Percentiles rank a stretch among this genome's conserved stretches.
These are phyloP conservation scores for Paracyclopina nana DNA, from an alignment of 1,140 invertebrate genomes.

Conservation along the genomic window DNA sequence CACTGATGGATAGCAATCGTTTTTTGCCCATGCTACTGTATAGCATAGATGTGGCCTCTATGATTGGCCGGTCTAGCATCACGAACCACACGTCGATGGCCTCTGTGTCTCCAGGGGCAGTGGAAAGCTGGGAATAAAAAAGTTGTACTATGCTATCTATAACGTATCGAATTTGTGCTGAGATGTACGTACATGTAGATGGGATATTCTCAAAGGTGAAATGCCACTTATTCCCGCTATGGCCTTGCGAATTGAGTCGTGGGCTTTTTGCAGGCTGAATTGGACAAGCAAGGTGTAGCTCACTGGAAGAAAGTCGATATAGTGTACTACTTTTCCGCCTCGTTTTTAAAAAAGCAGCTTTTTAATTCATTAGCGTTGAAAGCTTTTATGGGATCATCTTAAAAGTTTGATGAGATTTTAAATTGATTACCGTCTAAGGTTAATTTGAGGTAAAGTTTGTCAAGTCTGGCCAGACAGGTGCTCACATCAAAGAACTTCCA, in stretches of 20 bases:
- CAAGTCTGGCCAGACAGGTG: background rate
- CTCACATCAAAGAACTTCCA: background rate
- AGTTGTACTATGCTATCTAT: background rate
- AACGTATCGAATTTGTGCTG: background rate
- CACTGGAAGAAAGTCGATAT: conserved; percentile 12
- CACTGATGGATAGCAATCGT: conserved; percentile 5
- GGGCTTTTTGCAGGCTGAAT: conserved; percentile 21
- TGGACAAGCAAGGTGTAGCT: conserved; percentile 21
- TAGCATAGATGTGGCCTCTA: conserved; percentile 13
- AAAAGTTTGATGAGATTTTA: too few relatives aligned
- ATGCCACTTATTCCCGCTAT: conserved; percentile 26
- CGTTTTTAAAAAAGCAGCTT: too few relatives aligned
- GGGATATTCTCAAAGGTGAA: conserved; percentile 25
- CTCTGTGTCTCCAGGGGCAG: conserved; percentile 17
- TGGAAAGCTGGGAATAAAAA: conserved; percentile 16
- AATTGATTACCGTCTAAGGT: background rate
- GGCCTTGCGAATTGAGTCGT: conserved; percentile 25
- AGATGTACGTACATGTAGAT: conserved; percentile 23
- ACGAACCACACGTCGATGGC: conserved; percentile 22
- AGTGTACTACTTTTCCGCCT: too few relatives aligned
- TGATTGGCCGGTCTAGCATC: conserved; percentile 19
- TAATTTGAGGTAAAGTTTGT: background rate
- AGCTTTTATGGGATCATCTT: too few relatives aligned
- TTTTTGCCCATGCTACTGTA: conserved; percentile 14
- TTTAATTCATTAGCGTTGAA: too few relatives aligned